Conservation (phyloP, 2,797 vertebrate species). For the Balearica regulorum region DNA sequence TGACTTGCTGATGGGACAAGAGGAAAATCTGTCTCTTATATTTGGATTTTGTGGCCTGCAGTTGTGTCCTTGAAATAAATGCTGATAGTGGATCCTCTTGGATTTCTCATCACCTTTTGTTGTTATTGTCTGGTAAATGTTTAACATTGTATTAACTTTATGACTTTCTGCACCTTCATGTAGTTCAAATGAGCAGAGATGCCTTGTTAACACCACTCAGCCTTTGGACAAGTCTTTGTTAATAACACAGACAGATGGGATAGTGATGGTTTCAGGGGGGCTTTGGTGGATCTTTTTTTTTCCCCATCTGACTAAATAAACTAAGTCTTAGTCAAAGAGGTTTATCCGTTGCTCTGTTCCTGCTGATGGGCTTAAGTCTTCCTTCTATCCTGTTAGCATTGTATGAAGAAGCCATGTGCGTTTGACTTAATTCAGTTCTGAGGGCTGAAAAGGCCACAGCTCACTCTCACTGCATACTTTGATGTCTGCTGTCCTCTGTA, state of each 20-base stretch:
- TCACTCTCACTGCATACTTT: conserved; percentile 53
- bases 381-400: conserved; percentile 65
- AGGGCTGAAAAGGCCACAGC: conserved; percentile 44
- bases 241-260: conserved; percentile 63
- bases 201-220: conserved; percentile 56
- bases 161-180: conserved; percentile 30
- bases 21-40: not conserved
- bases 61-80: not conserved
- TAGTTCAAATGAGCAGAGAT: conserved; percentile 28
- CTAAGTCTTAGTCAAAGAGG: conserved; percentile 55
- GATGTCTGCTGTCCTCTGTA: conserved; percentile 45
- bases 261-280: conserved; percentile 42
- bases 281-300: not conserved
- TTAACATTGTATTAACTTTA: conserved; percentile 46
- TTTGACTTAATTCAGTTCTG: conserved; percentile 53
- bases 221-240: conserved; percentile 41
- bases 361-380: conserved; percentile 61
- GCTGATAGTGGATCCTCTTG: not conserved
- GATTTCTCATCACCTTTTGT: conserved; percentile 5
- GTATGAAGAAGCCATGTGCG: conserved; percentile 51
- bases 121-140: conserved; percentile 8
- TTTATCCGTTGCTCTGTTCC: conserved; percentile 61
- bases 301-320: conserved; percentile 54
- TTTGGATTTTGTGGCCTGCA: not conserved
- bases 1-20: not conserved